A percentile compares a stretch with the other conserved stretches of the same genome.
phyloP scores from a whole-genome alignment of 2,113 vertebrate genomes.

The Bos taurus region DNA sequence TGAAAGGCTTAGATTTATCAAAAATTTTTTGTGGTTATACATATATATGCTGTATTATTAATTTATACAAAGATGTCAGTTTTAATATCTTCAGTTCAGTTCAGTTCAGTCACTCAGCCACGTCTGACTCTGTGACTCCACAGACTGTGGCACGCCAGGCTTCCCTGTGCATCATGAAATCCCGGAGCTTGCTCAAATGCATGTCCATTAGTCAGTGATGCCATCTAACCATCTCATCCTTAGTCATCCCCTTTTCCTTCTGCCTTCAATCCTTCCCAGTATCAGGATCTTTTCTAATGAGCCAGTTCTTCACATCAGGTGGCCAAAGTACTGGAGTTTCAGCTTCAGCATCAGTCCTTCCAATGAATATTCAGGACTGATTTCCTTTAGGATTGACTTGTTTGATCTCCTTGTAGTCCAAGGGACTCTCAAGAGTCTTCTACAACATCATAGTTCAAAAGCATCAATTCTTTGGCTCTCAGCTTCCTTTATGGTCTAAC shows the following conservation, averaged over 20 bases:
- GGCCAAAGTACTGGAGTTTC: not conserved
- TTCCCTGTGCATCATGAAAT: not conserved
- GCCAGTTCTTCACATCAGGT: not conserved
- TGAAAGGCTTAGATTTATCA: not conserved
- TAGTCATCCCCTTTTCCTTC: not conserved
- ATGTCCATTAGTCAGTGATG: not conserved
- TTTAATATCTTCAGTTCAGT: not conserved
- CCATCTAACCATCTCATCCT: not conserved
- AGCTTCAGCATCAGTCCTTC: not conserved
- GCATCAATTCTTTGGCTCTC: not conserved
- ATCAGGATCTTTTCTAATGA: not conserved
- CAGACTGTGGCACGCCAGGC: fast-evolving
- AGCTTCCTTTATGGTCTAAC: not conserved
- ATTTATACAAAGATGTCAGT: not conserved
- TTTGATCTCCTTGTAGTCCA: not conserved
- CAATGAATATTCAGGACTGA: not conserved
- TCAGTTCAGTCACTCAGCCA: not conserved
- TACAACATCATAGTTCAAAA: not conserved
- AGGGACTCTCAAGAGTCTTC: not conserved
- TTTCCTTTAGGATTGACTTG: not conserved
- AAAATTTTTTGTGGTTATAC: not conserved
- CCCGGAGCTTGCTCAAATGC: fast-evolving
- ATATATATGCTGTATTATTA: not conserved
- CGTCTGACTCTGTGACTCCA: not conserved
- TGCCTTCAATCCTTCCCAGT: not conserved